These are phyloP conservation scores for Philopotamus ludificatus DNA, from an alignment of 1,140 invertebrate species.

Conservation along the genomic window DNA sequence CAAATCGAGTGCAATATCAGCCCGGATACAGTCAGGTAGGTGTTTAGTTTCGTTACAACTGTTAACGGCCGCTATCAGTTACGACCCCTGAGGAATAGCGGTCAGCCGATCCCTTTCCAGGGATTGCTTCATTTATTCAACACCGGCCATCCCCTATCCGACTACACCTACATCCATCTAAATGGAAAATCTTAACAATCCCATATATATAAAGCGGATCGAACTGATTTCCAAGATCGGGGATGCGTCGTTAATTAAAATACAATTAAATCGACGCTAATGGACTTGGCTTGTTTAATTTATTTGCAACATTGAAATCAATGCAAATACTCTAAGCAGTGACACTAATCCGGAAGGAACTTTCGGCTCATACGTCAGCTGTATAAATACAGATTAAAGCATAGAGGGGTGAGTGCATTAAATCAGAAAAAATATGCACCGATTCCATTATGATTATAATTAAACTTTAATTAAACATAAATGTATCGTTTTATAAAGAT, in stretches of 20 bases:
- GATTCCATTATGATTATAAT: too few relatives aligned
- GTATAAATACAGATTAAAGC: conserved; percentile 37
- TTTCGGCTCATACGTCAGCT: conserved; percentile 29
- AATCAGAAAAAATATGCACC: conserved; percentile 8
- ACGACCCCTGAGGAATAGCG: conserved; percentile 16
- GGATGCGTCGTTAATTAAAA: not conserved
- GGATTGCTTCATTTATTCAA: conserved; percentile 32
- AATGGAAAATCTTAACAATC: conserved; percentile 23
- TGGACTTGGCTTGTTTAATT: conserved; percentile 35
- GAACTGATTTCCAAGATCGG: too few relatives aligned
- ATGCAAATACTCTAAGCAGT: conserved; percentile 28
- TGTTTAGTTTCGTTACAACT: conserved; percentile 28
- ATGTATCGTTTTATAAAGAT: too few relatives aligned
- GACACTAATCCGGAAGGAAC: conserved; percentile 36
- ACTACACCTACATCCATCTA: conserved; percentile 17
- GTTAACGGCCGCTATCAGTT: conserved; percentile 30
- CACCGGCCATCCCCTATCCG: conserved; percentile 7
- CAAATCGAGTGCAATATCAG: too few relatives aligned
- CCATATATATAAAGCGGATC: not conserved
- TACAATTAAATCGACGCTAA: conserved; percentile 12
- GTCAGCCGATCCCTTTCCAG: conserved; percentile 12
- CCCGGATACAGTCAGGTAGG: too few relatives aligned
- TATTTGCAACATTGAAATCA: conserved; percentile 30
- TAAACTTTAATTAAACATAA: too few relatives aligned
- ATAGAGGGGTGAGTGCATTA: not conserved